Base-by-base conservation (phyloP, 2,797 vertebrate species). In the Syngnathus acus region DNA sequence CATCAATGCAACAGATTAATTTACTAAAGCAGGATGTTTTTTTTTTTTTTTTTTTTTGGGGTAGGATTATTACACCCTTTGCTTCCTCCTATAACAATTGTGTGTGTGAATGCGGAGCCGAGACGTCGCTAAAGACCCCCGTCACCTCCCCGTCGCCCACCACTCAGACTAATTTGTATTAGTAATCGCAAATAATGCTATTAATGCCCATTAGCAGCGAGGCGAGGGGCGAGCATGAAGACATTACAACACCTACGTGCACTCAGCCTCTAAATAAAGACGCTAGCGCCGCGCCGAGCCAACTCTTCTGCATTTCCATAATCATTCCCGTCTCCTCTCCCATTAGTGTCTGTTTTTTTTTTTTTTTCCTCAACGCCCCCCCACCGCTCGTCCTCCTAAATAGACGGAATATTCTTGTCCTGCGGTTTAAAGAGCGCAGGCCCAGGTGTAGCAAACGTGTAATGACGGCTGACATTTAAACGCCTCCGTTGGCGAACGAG, bases 171-270 rank as follows among this genome's bases (percentile, higher is more conserved):
- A 82, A 91, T 90, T 90, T 90, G 87, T 89, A 90, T 89, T 89
- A 87, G 84, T 79, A 88, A 87, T 89, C 42, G 88, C 89, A 90
- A 91, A 91, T 91, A 91, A 91, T 89, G 86, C 69, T 78, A 87
- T 91, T 91, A 92, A 92, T 91, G 87, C 86, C 84, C 84, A 87
- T 90, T 90, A 90, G 86, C 83, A 76, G 87, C 87, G 73, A 86
- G 80, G 83, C 71, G 73, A 89, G 87, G 83, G 88, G 86, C 71
- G 86, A 87, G 82, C 86, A 85, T 86, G 83, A 86, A 90, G 86
- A 86, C 89, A 87, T 89, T 87, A 88, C 73, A 77, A 88, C 90
- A 89, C 89, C 91, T 90, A 91, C 88, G 82, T 87, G 60, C 68
- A 32, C 71, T 59, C 69, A 58, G 65, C 40, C 42, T 43, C 60